Conservation (phyloP, 2,888 invertebrate genomes). For the Cephus sareptanus region DNA sequence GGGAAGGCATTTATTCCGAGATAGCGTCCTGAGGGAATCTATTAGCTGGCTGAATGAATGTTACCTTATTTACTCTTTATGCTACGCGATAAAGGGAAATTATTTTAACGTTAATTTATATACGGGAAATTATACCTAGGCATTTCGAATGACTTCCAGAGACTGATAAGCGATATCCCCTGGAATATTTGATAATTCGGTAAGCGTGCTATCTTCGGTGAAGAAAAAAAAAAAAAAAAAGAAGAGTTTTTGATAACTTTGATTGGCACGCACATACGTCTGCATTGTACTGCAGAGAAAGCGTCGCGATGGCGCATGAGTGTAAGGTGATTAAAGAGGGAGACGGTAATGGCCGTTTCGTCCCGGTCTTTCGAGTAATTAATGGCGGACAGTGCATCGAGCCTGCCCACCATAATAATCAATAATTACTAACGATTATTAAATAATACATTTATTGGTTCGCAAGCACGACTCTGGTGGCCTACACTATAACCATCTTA, state of each 20-base stretch:
- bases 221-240: neutral
- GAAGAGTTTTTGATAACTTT: neutral
- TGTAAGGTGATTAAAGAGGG: neutral
- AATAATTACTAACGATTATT: slow-evolving; percentile 58
- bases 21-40: slow-evolving; percentile 54
- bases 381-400: slow-evolving; percentile 44
- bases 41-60: slow-evolving; percentile 46
- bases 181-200: slow-evolving; percentile 1
- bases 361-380: slow-evolving; percentile 49
- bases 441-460: slow-evolving; percentile 50
- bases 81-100: slow-evolving; percentile 22
- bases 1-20: slow-evolving; percentile 52
- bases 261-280: neutral
- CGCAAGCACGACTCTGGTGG: neutral
- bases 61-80: slow-evolving; percentile 37
- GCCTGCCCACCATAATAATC: slow-evolving; percentile 52
- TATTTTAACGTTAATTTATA: slow-evolving; percentile 17
- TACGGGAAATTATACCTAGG: neutral
- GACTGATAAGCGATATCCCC: neutral
- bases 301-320: neutral
- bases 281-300: neutral
- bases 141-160: neutral
- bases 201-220: neutral
- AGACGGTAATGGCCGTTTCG: slow-evolving; percentile 49
- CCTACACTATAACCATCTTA: neutral